These are phyloP conservation scores for Noctuana brunneofusca DNA, from an alignment of 2,888 invertebrate genomes.

Conservation along the genomic window DNA sequence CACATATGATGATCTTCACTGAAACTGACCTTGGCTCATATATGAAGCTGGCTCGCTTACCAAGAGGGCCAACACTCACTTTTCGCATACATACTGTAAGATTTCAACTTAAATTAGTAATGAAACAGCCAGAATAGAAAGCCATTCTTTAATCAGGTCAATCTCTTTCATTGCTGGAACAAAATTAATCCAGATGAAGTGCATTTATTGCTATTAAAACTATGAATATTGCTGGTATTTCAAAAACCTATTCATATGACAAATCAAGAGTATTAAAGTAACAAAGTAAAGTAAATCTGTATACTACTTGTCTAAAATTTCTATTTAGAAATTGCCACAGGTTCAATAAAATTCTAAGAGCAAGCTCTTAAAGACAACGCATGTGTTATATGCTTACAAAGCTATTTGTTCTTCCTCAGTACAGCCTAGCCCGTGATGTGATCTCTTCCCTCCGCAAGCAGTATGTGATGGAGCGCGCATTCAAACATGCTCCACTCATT, in stretches of 20 bases:
- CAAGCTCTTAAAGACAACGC: no score
- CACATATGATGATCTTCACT: constrained; percentile 95
- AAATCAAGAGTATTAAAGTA: no score
- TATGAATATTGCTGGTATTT: no score
- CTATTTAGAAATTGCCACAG: no score
- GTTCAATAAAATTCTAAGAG: no score
- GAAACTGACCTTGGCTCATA: constrained; percentile 93
- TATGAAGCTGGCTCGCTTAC: constrained; percentile 91
- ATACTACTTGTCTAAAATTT: no score
- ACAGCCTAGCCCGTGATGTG: constrained; percentile 92
- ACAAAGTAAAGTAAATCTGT: no score
- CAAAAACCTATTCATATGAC: no score
- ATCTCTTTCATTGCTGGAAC: neutral
- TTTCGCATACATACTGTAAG: constrained; percentile 87
- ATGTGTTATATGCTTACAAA: neutral
- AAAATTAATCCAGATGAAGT: no score
- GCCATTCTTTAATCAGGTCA: neutral
- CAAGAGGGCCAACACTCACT: constrained; percentile 96
- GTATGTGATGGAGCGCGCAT: constrained; percentile 91
- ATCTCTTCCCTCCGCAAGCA: constrained; percentile 93
- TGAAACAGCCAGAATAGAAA: neutral
- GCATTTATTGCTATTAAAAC: no score
- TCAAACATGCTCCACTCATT: constrained; percentile 94
- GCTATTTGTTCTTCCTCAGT: constrained; percentile 63
- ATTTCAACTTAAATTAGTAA: neutral